Evolutionary conservation across 2,888 invertebrate species (phyloP).

Genomic region (Eretmocerus hayati): DNA sequence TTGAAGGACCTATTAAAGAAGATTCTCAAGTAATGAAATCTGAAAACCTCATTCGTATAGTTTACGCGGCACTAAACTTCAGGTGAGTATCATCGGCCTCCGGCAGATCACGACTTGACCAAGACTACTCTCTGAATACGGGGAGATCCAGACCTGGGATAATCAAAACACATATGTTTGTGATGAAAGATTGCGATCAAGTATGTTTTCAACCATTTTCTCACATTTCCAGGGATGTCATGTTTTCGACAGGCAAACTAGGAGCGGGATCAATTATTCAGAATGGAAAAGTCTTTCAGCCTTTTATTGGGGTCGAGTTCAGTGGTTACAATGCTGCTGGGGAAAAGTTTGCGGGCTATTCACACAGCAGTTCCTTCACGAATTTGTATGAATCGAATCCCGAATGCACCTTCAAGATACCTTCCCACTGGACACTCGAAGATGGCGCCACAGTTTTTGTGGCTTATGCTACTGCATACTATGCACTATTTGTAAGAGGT

Average conservation of each 20-base stretch:
- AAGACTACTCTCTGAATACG: too few relatives aligned
- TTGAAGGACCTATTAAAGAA: slow-evolving; percentile 58
- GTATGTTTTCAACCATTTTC: too few relatives aligned
- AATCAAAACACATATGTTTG: too few relatives aligned
- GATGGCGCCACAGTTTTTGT: slow-evolving; percentile 62
- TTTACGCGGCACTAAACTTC: slow-evolving; percentile 83
- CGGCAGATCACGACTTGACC: too few relatives aligned
- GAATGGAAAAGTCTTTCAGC: slow-evolving; percentile 58
- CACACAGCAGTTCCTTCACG: slow-evolving; percentile 47
- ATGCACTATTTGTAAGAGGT: slow-evolving; percentile 56
- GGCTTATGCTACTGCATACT: slow-evolving; percentile 57
- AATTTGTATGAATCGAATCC: slow-evolving; percentile 50
- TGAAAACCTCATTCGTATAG: slow-evolving; percentile 51
- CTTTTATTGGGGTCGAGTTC: slow-evolving; percentile 63
- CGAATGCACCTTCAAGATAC: slow-evolving; percentile 51
- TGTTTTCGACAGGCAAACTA: slow-evolving; percentile 88
- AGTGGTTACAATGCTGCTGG: slow-evolving; percentile 53
- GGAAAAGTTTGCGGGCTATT: slow-evolving; percentile 46
- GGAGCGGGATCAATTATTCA: slow-evolving; percentile 72
- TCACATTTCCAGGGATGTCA: slow-evolving; percentile 81
- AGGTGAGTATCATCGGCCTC: slow-evolving; percentile 1
- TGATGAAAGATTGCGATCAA: too few relatives aligned
- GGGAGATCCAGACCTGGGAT: too few relatives aligned
- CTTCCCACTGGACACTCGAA: slow-evolving; percentile 55
- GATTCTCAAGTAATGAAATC: slow-evolving; percentile 15